phyloP scores from a whole-genome alignment of 2,797 vertebrate species.

The Columba guinea region DNA sequence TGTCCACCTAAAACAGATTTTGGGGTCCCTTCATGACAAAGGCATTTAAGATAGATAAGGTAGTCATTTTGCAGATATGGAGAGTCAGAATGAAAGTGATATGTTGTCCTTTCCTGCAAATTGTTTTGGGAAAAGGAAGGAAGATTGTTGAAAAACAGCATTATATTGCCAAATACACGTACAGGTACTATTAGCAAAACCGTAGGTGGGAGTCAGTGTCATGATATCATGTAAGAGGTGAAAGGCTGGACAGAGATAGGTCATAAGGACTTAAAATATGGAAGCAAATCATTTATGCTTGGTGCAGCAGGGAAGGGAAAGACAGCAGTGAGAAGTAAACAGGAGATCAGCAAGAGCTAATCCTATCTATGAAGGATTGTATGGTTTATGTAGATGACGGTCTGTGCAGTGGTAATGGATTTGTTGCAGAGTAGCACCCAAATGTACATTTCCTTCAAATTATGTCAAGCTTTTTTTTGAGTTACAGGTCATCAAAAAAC shows the following conservation, averaged over 20 bases:
- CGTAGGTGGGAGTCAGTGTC: neutral
- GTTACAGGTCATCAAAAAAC: constrained; percentile 19
- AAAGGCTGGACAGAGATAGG: neutral
- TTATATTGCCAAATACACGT: accelerated
- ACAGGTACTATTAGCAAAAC: neutral
- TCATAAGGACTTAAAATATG: neutral
- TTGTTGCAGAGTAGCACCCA: constrained; percentile 27
- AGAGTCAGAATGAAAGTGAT: neutral
- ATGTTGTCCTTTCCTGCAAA: neutral
- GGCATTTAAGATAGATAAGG: neutral
- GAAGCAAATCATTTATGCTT: constrained; percentile 14
- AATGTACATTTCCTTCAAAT: constrained; percentile 8
- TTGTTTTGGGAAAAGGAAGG: neutral
- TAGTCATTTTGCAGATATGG: neutral
- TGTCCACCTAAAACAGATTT: too few species aligned
- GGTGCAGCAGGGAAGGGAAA: neutral
- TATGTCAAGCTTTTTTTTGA: constrained; percentile 28
- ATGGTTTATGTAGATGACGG: constrained; percentile 41
- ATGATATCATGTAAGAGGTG: neutral
- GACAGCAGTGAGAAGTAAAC: neutral
- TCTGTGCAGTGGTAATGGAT: constrained; percentile 27
- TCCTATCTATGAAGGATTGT: constrained; percentile 39
- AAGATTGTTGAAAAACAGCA: neutral
- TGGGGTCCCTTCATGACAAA: too few species aligned
- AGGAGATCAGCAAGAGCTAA: constrained; percentile 49